A percentile compares a stretch with the other conserved stretches of the same genome.
Evolutionary conservation across 2,113 vertebrate species (phyloP).

Genomic region (Agapornis roseicollis): DNA sequence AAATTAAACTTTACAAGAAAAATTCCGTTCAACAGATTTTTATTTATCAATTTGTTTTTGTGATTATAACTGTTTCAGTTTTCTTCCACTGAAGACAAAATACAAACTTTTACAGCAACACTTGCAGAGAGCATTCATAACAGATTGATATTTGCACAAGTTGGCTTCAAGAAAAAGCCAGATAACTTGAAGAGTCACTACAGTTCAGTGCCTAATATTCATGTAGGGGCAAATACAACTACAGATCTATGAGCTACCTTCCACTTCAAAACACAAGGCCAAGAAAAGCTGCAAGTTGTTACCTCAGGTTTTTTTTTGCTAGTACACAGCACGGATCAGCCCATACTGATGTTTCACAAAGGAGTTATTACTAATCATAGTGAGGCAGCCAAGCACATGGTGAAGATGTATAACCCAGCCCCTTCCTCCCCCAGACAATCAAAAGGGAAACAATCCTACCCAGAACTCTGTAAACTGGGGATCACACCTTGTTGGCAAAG

Average conservation of each 20-base stretch:
- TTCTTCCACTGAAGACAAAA: constrained; percentile 69
- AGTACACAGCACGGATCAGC: constrained; percentile 1
- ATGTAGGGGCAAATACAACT: constrained; percentile 24
- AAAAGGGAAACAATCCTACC: background rate
- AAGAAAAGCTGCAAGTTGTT: constrained; percentile 35
- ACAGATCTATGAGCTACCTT: constrained; percentile 44
- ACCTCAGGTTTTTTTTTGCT: constrained; percentile 13
- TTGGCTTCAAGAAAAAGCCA: constrained; percentile 65
- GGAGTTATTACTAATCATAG: background rate
- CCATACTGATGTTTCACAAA: background rate
- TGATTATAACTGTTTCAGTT: constrained; percentile 69
- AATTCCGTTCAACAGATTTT: constrained; percentile 72
- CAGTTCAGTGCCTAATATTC: constrained; percentile 41
- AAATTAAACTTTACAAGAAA: background rate
- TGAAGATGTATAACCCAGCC: constrained; percentile 4
- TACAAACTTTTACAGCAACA: constrained; percentile 74
- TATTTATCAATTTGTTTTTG: constrained; percentile 77
- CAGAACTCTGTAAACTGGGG: background rate
- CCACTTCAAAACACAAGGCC: constrained; percentile 50
- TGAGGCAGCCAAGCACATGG: constrained; percentile 31
- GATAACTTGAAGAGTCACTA: constrained; percentile 63
- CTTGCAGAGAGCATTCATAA: constrained; percentile 70
- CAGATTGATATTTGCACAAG: constrained; percentile 48
- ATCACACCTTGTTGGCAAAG: background rate
- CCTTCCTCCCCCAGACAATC: background rate